These are phyloP conservation scores for Drosophila subquinaria DNA, from an alignment of 2,888 invertebrate species.

Conservation along the genomic window DNA sequence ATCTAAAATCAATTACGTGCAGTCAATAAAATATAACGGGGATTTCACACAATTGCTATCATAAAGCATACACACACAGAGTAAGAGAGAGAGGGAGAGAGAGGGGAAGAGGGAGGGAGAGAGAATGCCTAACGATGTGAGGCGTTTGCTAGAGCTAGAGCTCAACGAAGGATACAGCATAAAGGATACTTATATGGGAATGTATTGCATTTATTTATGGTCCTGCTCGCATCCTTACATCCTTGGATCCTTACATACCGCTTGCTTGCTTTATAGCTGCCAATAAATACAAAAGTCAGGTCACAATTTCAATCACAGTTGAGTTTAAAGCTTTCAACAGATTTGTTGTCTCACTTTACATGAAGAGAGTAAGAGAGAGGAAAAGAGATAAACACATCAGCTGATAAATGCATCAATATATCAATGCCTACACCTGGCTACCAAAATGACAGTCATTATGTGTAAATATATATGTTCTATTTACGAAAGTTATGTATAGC, in stretches of 20 bases:
- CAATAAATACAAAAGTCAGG: constrained; percentile 77
- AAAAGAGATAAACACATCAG: constrained; percentile 62
- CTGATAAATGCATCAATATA: constrained; percentile 72
- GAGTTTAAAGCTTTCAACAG: constrained; percentile 53
- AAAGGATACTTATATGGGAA: constrained; percentile 32
- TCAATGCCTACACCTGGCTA: constrained; percentile 76
- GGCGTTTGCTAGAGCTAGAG: constrained; percentile 14
- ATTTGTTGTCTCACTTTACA: constrained; percentile 50
- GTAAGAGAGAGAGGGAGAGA: background rate
- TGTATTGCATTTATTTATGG: constrained; percentile 58
- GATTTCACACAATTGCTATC: constrained; percentile 78
- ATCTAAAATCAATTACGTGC: constrained; percentile 83
- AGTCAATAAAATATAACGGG: constrained; percentile 81
- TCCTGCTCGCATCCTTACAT: constrained; percentile 14
- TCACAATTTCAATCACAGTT: constrained; percentile 75
- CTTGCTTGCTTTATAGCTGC: constrained; percentile 75
- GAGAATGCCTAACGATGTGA: constrained; percentile 18
- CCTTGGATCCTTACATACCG: constrained; percentile 46
- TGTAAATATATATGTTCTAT: constrained; percentile 55
- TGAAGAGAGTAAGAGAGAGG: background rate
- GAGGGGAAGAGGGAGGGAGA: background rate
- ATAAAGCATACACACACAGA: constrained; percentile 60
- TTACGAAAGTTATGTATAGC: constrained; percentile 36
- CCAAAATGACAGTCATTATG: constrained; percentile 78
- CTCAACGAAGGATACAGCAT: constrained; percentile 16